Conservation (phyloP, 2,888 invertebrate genomes). For the Notodonta dromedarius region DNA sequence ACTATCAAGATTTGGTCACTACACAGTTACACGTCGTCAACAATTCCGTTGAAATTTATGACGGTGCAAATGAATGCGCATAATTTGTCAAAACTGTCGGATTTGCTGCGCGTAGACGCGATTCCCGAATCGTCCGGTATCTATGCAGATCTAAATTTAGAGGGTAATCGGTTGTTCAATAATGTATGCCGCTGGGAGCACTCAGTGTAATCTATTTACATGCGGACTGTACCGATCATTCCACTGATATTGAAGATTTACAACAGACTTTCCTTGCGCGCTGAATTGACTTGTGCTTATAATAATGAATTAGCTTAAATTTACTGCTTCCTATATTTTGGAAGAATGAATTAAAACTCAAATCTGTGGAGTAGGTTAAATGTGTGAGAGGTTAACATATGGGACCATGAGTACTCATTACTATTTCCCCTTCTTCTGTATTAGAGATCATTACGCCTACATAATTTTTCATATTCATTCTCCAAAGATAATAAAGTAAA, state of each 20-base stretch:
- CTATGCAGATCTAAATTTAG: conserved; percentile 72
- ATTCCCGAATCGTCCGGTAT: conserved; percentile 55
- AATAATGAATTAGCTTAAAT: too few species aligned
- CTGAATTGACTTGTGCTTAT: too few species aligned
- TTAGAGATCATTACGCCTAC: not conserved
- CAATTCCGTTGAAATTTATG: conserved; percentile 39
- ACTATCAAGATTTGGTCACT: too few species aligned
- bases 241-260: conserved; percentile 38
- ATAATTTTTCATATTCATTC: not conserved
- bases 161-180: conserved; percentile 68
- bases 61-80: conserved; percentile 63
- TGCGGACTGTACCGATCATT: conserved; percentile 47
- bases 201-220: conserved; percentile 55
- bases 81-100: conserved; percentile 66
- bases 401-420: too few species aligned
- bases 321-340: too few species aligned
- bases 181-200: conserved; percentile 59
- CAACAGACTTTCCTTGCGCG: too few species aligned
- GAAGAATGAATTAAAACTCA: too few species aligned
- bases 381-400: too few species aligned
- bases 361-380: too few species aligned
- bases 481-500: not conserved
- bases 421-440: too few species aligned
- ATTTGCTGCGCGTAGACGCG: conserved; percentile 55
- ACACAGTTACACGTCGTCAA: conserved; percentile 27